These are phyloP conservation scores for Pollimyrus isidori DNA, from an alignment of 2,113 vertebrate species.

Conservation along the genomic window DNA sequence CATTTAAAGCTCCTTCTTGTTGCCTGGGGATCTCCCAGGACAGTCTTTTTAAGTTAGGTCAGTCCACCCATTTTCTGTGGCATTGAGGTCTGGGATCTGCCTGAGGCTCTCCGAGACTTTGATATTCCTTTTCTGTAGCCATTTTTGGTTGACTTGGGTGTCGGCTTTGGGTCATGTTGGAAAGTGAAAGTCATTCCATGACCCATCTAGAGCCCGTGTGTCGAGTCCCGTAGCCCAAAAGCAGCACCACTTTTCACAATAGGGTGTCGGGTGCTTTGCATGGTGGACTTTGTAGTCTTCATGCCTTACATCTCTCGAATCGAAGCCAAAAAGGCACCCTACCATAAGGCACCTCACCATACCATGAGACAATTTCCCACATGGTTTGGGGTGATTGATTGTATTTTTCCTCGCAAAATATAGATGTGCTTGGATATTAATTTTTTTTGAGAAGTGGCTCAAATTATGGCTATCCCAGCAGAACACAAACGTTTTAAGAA, in stretches of 20 bases:
- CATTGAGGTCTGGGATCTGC: neutral
- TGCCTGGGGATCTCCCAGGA: slow-evolving; percentile 14
- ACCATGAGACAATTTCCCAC: neutral
- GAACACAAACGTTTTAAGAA: neutral
- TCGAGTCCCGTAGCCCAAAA: neutral
- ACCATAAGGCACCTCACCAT: neutral
- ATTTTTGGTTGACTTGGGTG: neutral
- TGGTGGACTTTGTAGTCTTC: neutral
- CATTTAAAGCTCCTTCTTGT: neutral
- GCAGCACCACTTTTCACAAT: neutral
- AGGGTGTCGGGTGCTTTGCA: neutral
- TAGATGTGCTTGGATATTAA: neutral
- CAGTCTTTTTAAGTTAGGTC: slow-evolving; percentile 13
- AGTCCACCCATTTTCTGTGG: slow-evolving; percentile 11
- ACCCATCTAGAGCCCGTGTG: neutral
- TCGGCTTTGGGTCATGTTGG: neutral
- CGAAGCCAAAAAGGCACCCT: neutral
- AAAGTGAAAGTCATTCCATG: neutral
- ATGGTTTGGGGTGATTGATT: neutral
- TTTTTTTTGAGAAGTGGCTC: neutral
- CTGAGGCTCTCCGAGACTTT: neutral
- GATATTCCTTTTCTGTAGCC: neutral
- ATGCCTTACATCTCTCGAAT: neutral
- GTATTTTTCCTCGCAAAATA: neutral
- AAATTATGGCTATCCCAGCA: neutral